Evolutionary conservation across 2,797 vertebrate genomes (phyloP), one percentile per base, ranked within the genome.

Genomic region (Trematomus bernacchii): DNA sequence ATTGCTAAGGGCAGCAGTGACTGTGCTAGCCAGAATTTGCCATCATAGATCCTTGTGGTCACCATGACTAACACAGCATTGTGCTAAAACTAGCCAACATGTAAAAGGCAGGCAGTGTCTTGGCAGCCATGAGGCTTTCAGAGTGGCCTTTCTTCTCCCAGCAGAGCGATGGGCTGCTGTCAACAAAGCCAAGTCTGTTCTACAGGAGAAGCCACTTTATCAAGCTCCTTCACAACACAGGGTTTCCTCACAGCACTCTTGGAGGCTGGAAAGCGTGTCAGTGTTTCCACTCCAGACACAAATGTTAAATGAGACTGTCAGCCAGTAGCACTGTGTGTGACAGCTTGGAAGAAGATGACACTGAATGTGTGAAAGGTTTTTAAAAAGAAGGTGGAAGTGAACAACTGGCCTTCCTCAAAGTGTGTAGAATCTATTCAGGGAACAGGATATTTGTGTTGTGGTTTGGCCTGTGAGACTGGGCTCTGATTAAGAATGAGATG

Each of bases 161-260:
- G 66, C 76, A 67, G 85, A 88, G 80, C 65, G 78, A 89, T 75
- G 89, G 82, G 77, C 77, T 27, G 66, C 72, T 66, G 88, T 86
- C 85, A 77, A 95, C 93, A 95, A 94, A 92, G 92, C 85, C 21
- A 2, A 21, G 86, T 83, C 90, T 94, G 92, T 95, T 89, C 83
- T 64, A n/a, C 76, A 76, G 80, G 71, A 87, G 80, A 77, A 57
- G 86, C 85, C 88, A 91, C 92, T 92, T 89, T 83, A 93, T 93
- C 90, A 84, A 87, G 83, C 85, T 75, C 72, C 90, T 92, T 87
- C 88, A 92, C 84, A 88, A 77, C 77, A 76, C 80, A 80, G 76
- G 51, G 79, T 82, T 84, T 86, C 75, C 73, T 79, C 77, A 77
- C 66, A 40, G 72, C 15, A 0, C 73, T 82, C 66, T 74, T 53